phyloP scores from a whole-genome alignment of 2,113 vertebrate species.

The Acanthochromis polyacanthus region DNA sequence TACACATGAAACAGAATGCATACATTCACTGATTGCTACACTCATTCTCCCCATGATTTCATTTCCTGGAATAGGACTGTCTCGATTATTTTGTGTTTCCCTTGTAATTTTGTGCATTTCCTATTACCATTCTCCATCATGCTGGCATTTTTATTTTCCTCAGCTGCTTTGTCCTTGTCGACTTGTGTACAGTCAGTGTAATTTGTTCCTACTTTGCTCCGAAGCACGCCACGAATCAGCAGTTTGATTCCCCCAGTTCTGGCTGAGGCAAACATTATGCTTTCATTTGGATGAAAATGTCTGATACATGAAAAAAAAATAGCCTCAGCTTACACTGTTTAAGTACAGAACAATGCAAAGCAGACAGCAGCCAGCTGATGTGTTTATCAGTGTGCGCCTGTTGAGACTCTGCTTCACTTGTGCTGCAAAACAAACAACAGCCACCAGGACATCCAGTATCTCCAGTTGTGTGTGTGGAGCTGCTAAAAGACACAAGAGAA shows the following conservation, averaged over 20 bases:
- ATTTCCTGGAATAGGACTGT: conserved; percentile 32
- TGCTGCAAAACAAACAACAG: conserved; percentile 19
- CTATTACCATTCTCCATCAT: background rate
- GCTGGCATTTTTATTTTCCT: conserved; percentile 21
- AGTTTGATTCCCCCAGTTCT: background rate
- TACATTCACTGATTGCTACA: background rate
- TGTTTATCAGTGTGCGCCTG: conserved; percentile 19
- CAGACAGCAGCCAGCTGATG: conserved; percentile 2
- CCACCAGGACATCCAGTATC: conserved; percentile 18
- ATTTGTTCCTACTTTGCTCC: conserved; percentile 1
- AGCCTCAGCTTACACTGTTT: background rate
- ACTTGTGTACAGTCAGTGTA: background rate
- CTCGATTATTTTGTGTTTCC: conserved; percentile 13
- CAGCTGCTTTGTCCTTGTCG: background rate
- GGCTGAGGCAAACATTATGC: background rate
- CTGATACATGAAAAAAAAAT: background rate
- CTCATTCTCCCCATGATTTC: conserved; percentile 17
- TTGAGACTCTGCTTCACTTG: conserved; percentile 9
- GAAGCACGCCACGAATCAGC: background rate
- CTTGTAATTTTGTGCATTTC: conserved; percentile 13
- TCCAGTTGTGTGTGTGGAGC: conserved; percentile 11
- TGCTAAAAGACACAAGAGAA: conserved; percentile 28
- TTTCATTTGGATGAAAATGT: conserved; percentile 4
- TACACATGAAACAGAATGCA: background rate
- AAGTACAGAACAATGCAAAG: background rate